phyloP scores from a whole-genome alignment of 1,140 invertebrate species.

The Leptonema lineaticorne region DNA sequence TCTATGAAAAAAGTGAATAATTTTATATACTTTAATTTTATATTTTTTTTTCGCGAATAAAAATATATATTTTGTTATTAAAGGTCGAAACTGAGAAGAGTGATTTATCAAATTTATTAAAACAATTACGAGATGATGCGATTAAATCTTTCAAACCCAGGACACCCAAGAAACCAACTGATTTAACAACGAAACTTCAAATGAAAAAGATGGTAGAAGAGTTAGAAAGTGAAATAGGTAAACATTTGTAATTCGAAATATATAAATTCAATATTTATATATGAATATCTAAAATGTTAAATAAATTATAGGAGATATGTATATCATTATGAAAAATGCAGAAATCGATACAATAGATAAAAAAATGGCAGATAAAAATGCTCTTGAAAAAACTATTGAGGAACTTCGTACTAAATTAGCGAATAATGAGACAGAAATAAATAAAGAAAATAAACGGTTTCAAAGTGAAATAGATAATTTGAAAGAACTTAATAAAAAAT shows the following conservation, averaged over 20 bases:
- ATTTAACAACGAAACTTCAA: conserved; percentile 69
- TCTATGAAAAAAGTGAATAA: conserved; percentile 49
- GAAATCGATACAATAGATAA: conserved; percentile 57
- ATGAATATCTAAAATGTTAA: background rate
- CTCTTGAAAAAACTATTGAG: conserved; percentile 54
- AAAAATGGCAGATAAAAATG: conserved; percentile 51
- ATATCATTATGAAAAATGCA: conserved; percentile 61
- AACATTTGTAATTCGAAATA: too few species aligned
- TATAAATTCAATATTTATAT: background rate
- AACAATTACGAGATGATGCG: conserved; percentile 63
- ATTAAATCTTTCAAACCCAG: conserved; percentile 64
- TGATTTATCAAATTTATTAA: conserved; percentile 60
- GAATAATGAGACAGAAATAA: conserved; percentile 53
- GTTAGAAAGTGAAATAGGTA: conserved; percentile 76
- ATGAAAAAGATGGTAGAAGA: conserved; percentile 78
- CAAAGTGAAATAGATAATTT: conserved; percentile 56
- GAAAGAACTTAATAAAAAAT: conserved; percentile 52
- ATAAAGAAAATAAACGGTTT: conserved; percentile 56
- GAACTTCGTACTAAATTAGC: conserved; percentile 54
- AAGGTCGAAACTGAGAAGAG: conserved; percentile 61
- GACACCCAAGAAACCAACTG: conserved; percentile 67
- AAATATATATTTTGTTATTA: background rate
- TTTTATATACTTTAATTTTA: background rate
- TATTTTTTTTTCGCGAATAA: background rate
- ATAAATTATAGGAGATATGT: conserved; percentile 62